A percentile compares a stretch with the other conserved stretches of the same genome.
These are phyloP conservation scores for Catotricha subobsoleta DNA, from an alignment of 2,888 invertebrate species.

Conservation along the genomic window DNA sequence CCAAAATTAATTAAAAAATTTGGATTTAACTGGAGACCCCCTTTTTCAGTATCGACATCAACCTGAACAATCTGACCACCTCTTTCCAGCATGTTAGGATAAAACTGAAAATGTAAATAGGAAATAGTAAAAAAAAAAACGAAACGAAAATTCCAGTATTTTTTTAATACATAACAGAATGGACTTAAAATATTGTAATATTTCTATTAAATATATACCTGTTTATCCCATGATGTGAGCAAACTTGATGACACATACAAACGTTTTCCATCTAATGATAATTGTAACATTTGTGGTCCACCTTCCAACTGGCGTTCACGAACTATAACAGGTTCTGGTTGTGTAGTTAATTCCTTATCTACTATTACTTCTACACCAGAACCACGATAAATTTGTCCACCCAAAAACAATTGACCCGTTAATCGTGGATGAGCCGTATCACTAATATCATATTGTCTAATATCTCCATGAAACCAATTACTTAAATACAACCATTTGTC, in stretches of 20 bases:
- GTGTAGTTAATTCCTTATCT: constrained; percentile 49
- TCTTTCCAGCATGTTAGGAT: constrained; percentile 60
- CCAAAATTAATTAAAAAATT: constrained; percentile 86
- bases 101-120: constrained; percentile 50
- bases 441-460: constrained; percentile 85
- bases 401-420: constrained; percentile 62
- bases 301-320: constrained; percentile 66
- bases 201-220: too few species aligned
- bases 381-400: constrained; percentile 60
- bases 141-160: too few species aligned
- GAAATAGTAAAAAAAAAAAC: too few species aligned
- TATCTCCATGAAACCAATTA: constrained; percentile 87
- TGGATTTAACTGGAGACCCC: constrained; percentile 71
- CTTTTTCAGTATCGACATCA: constrained; percentile 66
- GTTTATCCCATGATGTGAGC: constrained; percentile 83
- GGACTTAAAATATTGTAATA: too few species aligned
- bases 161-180: too few species aligned
- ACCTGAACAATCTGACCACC: constrained; percentile 54
- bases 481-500: constrained; percentile 81
- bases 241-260: constrained; percentile 83
- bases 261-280: constrained; percentile 86
- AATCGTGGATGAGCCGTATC: constrained; percentile 66
- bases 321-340: constrained; percentile 48
- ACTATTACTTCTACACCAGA: constrained; percentile 54
- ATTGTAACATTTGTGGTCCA: constrained; percentile 90